Base-by-base conservation (phyloP, 2,113 vertebrate genomes). In the Rhynchomys soricoides region DNA sequence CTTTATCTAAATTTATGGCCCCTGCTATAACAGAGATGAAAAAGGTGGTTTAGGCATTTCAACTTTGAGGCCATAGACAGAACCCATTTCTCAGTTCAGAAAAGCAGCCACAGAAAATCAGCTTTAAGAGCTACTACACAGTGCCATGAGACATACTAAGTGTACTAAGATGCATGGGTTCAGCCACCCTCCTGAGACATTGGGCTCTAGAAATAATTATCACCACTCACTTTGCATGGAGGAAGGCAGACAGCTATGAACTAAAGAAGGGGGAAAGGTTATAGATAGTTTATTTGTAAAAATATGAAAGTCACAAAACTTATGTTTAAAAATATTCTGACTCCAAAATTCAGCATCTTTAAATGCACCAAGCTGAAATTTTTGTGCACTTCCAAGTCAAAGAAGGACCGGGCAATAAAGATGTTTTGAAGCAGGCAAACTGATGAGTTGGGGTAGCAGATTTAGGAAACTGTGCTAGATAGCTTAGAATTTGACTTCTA, bases 401-500 rank as follows among this genome's bases (percentile, higher is more conserved):
- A 86, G 34, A 83, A 92, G 88, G n/a, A 88, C 40, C 45, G 26
- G 9, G 37, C 16, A 40, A 59, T 52, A 55, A 85, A 68, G 9
- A 31, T 10, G 34, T 45, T 55, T 87, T 34, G 57, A 81, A 71
- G 45, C 26, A 70, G 6, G 2, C 45, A 55, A 43, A 89, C 34
- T 37, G 62, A 87, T 45, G 74, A 43, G 62, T 9, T 52, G 21
- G 50, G 55, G 29, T 75, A 2, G 70, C 57, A 59, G 71, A 77
- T 86, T 71, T 93, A 8, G 73, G 86, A 37, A 86, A 75, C 57
- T 34, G 12, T 37, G 66, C 66, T 37, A 64, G 66, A 92, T 74
- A 93, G 34, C 68, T 89, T 64, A 77, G 62, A 57, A 90, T 83
- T 31, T 52, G 66, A 40, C 87, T 92, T 90, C 64, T 92, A 21